Evolutionary conservation across 2,888 invertebrate genomes (phyloP), one percentile per base, ranked within the genome.

Genomic region (Leptopilina syphax): DNA sequence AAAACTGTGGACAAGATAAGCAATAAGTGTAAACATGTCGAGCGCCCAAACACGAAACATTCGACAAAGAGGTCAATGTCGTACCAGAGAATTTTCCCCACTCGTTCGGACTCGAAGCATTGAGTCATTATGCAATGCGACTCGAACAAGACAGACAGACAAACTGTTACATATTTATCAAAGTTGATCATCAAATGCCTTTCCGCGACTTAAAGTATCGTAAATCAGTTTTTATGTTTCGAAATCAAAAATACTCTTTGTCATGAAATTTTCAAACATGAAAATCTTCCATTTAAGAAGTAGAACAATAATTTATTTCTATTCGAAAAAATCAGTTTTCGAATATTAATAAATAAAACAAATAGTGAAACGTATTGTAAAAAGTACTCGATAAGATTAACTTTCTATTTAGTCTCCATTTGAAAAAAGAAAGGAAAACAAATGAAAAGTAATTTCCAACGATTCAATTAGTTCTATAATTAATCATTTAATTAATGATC

Each of bases 41-140:
- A 57, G 34, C 41, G 9, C 73, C 73, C 57, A 57, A 73, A 73
- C 73, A 60, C 18, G 18, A 57, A 60, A 41, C 77, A 76, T 80
- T 79, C 63, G 65, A 65, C 47, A 80, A 77, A 50, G 76, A 77
- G 80, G 81, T 82, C 84, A 80, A 79, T 83, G 83, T 80, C 79
- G 82, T 34, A 50, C 60, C n/a, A 50, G 34, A 73, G 54, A 57
- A 34, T 57, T 44, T 63, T 65, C 60, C 54, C 60, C 80, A 54
- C 57, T 65, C 68, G 70, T 81, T 85, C 81, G 7, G 1, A 57
- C 54, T 57, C 54, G n/a, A 73, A 73, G 73, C 73, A 73, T 73
- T 73, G 18, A 57, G 34, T 60, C 57, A 73, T 60, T 73, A 73
- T 73, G 73, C 57, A 60, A 73, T 73, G 73, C 5, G 57, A 41